Evolutionary conservation across 1,140 invertebrate species (phyloP).

Genomic region (Diprion similis): DNA sequence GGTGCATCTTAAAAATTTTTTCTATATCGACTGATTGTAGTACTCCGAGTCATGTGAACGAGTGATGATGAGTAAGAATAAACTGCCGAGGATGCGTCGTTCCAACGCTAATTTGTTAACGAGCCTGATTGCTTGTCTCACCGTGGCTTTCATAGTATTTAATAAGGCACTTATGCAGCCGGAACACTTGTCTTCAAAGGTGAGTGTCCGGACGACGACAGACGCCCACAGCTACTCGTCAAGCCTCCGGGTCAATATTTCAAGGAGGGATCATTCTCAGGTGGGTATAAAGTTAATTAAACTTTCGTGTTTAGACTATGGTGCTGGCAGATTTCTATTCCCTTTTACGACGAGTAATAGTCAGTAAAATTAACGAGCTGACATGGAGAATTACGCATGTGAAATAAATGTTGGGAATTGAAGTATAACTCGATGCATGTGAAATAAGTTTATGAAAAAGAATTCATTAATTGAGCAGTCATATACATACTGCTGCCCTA

Average conservation of each 20-base stretch:
- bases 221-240: not conserved
- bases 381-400: too few relatives aligned
- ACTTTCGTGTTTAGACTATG: too few relatives aligned
- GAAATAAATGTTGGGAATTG: too few relatives aligned
- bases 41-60: not conserved
- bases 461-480: too few relatives aligned
- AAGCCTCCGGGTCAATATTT: not conserved
- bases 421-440: too few relatives aligned
- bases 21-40: slow-evolving; percentile 9
- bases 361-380: too few relatives aligned
- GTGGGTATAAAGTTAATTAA: too few relatives aligned
- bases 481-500: too few relatives aligned
- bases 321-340: too few relatives aligned
- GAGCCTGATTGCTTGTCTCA: slow-evolving; percentile 32
- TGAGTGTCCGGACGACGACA: not conserved
- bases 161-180: not conserved
- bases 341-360: too few relatives aligned
- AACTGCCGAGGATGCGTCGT: slow-evolving; percentile 37
- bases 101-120: slow-evolving; percentile 33
- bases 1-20: slow-evolving; percentile 33
- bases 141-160: slow-evolving; percentile 34
- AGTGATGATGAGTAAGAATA: slow-evolving; percentile 15
- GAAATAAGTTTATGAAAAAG: too few relatives aligned
- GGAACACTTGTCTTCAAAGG: not conserved
- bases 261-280: too few relatives aligned